Percentiles rank a stretch among this genome's conserved stretches.
Evolutionary conservation across 2,797 vertebrate genomes (phyloP).

Genomic region (Buphagus erythrorhynchus): DNA sequence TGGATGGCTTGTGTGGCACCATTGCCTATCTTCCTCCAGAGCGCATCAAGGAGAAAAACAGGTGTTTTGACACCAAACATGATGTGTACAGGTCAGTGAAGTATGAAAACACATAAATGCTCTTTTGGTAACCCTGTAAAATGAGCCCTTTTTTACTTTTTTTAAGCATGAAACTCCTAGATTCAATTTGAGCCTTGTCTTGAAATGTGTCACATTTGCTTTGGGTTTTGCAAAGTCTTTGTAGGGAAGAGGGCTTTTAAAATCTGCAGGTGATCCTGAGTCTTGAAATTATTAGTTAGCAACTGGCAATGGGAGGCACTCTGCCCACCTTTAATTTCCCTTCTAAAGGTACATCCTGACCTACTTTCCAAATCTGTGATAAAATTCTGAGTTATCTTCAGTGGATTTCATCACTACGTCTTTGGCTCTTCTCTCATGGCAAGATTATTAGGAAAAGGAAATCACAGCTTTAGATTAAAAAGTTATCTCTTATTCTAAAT

Average conservation of each 20-base stretch:
- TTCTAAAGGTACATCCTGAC: conserved; percentile 4
- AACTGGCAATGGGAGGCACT: neutral
- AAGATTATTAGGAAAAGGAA: neutral
- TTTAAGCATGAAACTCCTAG: neutral
- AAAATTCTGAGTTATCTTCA: conserved; percentile 39
- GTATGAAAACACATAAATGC: neutral
- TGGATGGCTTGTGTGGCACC: conserved; percentile 96
- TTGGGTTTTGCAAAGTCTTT: neutral
- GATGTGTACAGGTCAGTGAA: conserved; percentile 93
- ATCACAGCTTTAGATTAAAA: neutral
- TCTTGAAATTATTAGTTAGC: neutral
- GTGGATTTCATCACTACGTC: conserved; percentile 4
- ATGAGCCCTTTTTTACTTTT: neutral
- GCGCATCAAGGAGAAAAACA: conserved; percentile 94
- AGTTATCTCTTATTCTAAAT: neutral
- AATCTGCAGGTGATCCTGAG: neutral
- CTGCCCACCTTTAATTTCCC: conserved; percentile 9
- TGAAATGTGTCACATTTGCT: neutral
- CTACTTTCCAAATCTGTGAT: neutral
- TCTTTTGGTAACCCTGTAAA: neutral
- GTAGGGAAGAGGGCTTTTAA: neutral
- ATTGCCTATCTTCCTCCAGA: conserved; percentile 97
- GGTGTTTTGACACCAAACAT: conserved; percentile 94
- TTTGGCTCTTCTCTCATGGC: neutral
- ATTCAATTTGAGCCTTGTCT: neutral